These are phyloP conservation scores for Tetranychus piercei DNA, from an alignment of 2,888 invertebrate species.

Conservation along the genomic window DNA sequence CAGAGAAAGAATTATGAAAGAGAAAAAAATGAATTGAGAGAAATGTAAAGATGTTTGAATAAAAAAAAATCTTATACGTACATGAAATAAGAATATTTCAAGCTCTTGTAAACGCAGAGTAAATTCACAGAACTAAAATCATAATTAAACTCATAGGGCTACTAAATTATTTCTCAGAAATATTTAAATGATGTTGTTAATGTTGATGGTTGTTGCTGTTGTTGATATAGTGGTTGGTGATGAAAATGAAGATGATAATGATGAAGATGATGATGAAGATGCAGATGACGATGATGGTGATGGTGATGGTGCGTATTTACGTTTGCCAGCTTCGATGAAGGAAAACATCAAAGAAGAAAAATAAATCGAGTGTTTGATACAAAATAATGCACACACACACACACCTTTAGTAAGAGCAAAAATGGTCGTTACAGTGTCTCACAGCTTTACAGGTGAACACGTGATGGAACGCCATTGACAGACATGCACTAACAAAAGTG, in stretches of 20 bases:
- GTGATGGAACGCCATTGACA: not conserved
- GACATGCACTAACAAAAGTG: not conserved
- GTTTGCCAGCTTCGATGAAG: not conserved
- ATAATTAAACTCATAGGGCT: not conserved
- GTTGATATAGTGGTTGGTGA: not conserved
- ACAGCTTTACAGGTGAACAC: not conserved
- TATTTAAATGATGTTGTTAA: not conserved
- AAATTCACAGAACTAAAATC: not conserved
- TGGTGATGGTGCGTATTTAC: not conserved
- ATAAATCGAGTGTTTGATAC: not conserved
- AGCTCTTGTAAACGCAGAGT: not conserved
- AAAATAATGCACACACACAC: not conserved
- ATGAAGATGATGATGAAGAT: not conserved
- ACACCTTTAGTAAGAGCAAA: not conserved
- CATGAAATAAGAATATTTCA: not conserved
- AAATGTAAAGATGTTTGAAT: not conserved
- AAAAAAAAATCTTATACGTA: not conserved
- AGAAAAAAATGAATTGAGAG: not conserved
- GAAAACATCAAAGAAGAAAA: not conserved
- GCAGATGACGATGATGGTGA: not conserved
- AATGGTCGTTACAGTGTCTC: not conserved
- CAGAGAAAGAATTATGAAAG: slow-evolving; percentile 9
- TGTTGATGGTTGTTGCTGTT: not conserved
- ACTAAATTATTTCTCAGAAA: too few species aligned
- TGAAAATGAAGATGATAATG: not conserved